Base-by-base conservation (phyloP, 2,113 vertebrate genomes). In the Nibea coibor region DNA sequence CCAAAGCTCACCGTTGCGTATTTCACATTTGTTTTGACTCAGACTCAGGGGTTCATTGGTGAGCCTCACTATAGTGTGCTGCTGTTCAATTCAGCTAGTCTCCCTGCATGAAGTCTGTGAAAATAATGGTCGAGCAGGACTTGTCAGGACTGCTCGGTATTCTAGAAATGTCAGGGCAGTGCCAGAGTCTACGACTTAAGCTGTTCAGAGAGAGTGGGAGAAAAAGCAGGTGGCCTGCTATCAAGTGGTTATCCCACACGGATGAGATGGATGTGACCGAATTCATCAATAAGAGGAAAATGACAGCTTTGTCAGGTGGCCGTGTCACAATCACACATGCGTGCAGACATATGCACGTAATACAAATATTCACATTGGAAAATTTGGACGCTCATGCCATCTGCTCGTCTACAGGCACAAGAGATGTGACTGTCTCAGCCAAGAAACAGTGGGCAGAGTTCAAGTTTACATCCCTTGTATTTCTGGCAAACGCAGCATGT, bases 121-220 rank as follows among this genome's bases (percentile, higher is more conserved):
- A 92, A 92, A 91, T 75, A 74, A 93, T 86, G 88, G 81, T 92
- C 88, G 72, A 89, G 89, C 74, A 77, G 70, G 89, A 84, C 72
- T 90, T 93, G 88, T 87, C 90, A 90, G 22, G 88, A 78, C 61
- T 66, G 31, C 64, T 87, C 76, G 87, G 64, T 65, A 51, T 86
- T 85, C 82, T 78, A 87, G 65, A 92, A 90, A 86, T 83, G 57
- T 89, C 89, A 92, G 31, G 80, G 42, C n/a, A 42, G 74, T 90
- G 76, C 88, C 74, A 67, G 84, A 72, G 84, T 83, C 83, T 71
- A 86, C 63, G 77, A 88, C 77, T 90, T 84, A 75, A 89, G 68
- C 87, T 89, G 84, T 88, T 89, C 75, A 73, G 66, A 86, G 80
- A 79, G 68, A 74, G 83, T 80, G 75, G 42, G 66, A 81, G 72